Base-by-base conservation (phyloP, 2,797 vertebrate genomes). In the Cirrhinus mrigala region DNA sequence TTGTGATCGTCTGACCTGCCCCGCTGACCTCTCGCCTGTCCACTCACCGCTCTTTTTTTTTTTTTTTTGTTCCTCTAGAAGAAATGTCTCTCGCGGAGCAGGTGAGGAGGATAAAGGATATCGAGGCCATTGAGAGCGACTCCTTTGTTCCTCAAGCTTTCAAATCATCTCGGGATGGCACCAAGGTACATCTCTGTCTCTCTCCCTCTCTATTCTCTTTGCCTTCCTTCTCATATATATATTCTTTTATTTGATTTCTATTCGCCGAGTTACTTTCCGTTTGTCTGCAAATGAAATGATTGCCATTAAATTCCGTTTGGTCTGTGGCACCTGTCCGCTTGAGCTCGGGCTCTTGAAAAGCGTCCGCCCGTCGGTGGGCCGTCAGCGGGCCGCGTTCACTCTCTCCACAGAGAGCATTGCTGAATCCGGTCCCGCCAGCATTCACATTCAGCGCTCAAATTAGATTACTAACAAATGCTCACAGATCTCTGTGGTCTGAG, bases 101-200 rank as follows among this genome's bases (percentile, higher is more conserved):
- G 92, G 98, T 97, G 91, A 98, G 95, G 94, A 94, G 98, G 93
- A 97, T 97, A 89, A 98, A 99, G 94, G 97, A 98, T 90, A 98
- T 99, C 77, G 98, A 99, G 93, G 97, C 97, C 91, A 99, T 99
- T 92, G 97, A 99, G 92, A 97, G 96, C 87, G 97, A 99, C 94
- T 97, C 96, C 92, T 99, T 99, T 96, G 93, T 99, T 95, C 97
- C 97, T 62, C 98, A 98, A 94, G 94, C 93, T 90, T 99, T 99
- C 96, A 96, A 97, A 96, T 99, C 98, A 83, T 98, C 96, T 93
- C 96, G 98, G 91, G 98, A 98, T 91, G 90, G 95, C 89, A 96
- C 95, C 94, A 98, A 97, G 96, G 98, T 99, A 96, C 93, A 91
- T 58, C 48, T 71, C 29, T 50, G 10, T 6, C 92, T 92, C 87